Evolutionary conservation across 2,888 invertebrate genomes (phyloP).

Genomic region (Hartigia nigra): DNA sequence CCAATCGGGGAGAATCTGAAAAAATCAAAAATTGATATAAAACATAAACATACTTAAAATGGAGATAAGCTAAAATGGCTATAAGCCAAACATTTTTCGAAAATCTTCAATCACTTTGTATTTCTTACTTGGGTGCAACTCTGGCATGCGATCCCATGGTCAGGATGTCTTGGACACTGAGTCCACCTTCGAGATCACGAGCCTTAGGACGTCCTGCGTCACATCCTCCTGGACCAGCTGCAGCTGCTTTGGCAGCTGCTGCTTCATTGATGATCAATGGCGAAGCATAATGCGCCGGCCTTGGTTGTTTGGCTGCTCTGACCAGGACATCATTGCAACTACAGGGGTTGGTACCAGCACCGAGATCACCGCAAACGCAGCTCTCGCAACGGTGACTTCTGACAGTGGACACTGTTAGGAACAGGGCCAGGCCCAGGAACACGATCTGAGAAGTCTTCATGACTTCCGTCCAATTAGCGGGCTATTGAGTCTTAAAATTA

Average conservation of each 20-base stretch:
- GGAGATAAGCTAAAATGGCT: not conserved
- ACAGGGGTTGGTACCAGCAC: constrained; percentile 25
- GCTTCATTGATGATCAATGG: constrained; percentile 40
- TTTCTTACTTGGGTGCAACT: constrained; percentile 25
- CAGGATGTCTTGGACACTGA: constrained; percentile 16
- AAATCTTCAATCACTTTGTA: not conserved
- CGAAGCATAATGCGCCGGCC: constrained; percentile 33
- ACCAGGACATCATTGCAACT: constrained; percentile 51
- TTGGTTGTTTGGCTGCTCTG: constrained; percentile 59
- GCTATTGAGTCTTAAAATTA: constrained; percentile 14
- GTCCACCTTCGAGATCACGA: not conserved
- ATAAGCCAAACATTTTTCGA: not conserved
- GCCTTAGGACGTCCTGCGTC: not conserved
- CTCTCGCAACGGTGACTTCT: not conserved
- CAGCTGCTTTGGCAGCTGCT: constrained; percentile 17
- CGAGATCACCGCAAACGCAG: constrained; percentile 14
- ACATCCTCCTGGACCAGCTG: constrained; percentile 6
- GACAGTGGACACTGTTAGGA: constrained; percentile 9
- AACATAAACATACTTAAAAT: not conserved
- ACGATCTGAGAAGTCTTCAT: constrained; percentile 22
- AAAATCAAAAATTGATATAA: not conserved
- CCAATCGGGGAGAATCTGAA: constrained; percentile 30
- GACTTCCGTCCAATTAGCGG: constrained; percentile 2
- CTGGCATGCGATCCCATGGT: constrained; percentile 11
- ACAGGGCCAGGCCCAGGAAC: constrained; percentile 19